Base-by-base conservation (phyloP, 2,797 vertebrate genomes). In the Acipenser ruthenus region DNA sequence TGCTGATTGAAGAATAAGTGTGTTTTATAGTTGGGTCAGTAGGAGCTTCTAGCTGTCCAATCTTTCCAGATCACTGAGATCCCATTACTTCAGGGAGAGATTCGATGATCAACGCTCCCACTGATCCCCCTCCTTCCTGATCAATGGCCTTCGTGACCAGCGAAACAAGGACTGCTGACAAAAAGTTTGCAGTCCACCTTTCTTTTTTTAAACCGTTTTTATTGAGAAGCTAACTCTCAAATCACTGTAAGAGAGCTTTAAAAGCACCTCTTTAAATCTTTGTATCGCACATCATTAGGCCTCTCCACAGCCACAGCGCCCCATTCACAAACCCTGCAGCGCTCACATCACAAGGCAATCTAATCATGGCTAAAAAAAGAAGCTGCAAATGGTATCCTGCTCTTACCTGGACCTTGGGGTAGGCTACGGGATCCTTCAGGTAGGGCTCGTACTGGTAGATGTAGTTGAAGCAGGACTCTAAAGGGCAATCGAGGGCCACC, bases 381-480 rank as follows among this genome's bases (percentile, higher is more conserved):
- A 37, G 23, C 23, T 4, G 37, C 37, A 37, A 37, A 37, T 5
- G 37, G 1, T 37, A 4, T 37, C 37, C n/a, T 49, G 49, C 58
- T 68, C 88, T 83, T 73, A 93, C 94, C 93, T 94, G 95, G 56
- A 95, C 87, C 78, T 87, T 93, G 71, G 94, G 92, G 74, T 92
- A 97, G 60, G 88, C 92, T 52, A 92, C 92, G 0, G 93, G 93
- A 74, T 99, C 94, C 15, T 89, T 88, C 78, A 96, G 85, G 79
- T 96, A 97, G 0, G 93, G 94, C 66, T 98, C 95, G 3, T 87
- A 93, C 63, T 92, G 88, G 75, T 82, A 89, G 67, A 91, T 77
- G 72, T 97, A 97, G 61, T 78, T 65, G 6, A 91, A 91, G 55
- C 94, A 95, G 6, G 86, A 78, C 2, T 95, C 90, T 0, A 89